phyloP scores from a whole-genome alignment of 30 jellyfish, hydroid and myxozoan species.

The Hydra vulgaris region DNA sequence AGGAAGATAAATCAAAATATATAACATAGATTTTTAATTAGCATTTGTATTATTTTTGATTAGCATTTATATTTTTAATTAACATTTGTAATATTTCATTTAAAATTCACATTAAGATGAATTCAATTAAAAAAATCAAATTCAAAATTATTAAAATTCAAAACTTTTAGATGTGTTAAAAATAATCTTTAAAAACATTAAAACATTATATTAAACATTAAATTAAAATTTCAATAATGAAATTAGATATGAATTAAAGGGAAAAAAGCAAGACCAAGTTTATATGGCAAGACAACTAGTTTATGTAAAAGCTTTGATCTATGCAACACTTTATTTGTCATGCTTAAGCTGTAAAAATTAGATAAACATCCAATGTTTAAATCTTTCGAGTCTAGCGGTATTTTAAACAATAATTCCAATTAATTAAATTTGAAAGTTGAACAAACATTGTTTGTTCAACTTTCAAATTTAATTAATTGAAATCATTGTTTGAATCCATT shows the following conservation, averaged over 20 bases:
- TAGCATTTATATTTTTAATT: too few relatives aligned
- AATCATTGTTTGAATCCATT: too few relatives aligned
- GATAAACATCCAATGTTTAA: neutral
- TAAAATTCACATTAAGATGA: too few relatives aligned
- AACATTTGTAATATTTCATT: too few relatives aligned
- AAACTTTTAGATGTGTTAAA: neutral
- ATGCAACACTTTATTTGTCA: neutral
- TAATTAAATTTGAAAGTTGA: neutral
- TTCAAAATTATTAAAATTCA: neutral
- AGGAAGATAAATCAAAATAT: too few relatives aligned
- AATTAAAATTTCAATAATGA: neutral
- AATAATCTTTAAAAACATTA: neutral
- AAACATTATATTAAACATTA: neutral
- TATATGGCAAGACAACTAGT: neutral
- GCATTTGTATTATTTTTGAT: too few relatives aligned
- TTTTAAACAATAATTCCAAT: neutral
- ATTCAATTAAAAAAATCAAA: neutral
- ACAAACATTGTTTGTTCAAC: neutral
- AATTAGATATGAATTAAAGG: neutral
- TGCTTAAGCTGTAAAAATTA: neutral
- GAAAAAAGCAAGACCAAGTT: neutral
- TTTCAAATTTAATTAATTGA: too few relatives aligned
- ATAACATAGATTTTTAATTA: too few relatives aligned
- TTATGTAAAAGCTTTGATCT: neutral
- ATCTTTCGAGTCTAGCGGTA: neutral